Evolutionary conservation across 2,888 invertebrate species (phyloP).

Genomic region (Amphiduros pacificus): DNA sequence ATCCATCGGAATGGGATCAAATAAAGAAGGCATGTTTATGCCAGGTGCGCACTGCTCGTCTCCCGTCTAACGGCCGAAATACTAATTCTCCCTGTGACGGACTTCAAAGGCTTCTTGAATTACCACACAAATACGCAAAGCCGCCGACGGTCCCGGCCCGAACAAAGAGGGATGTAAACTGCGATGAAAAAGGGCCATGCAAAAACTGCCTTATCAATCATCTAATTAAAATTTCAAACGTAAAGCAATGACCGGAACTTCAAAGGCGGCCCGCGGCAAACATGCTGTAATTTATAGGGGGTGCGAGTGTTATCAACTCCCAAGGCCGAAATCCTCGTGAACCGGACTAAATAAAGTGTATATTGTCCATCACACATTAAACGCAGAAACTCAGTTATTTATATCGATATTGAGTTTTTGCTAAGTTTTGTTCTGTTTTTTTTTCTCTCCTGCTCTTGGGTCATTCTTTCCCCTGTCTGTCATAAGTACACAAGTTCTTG

Average conservation of each 20-base stretch:
- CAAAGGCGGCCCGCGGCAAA: conserved; percentile 41
- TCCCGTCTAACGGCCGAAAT: too few relatives aligned
- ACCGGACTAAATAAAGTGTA: too few relatives aligned
- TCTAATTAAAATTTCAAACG: conserved; percentile 9
- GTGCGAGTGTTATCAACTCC: conserved; percentile 37
- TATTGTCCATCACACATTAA: too few relatives aligned
- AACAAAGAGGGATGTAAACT: neutral
- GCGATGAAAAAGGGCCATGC: neutral
- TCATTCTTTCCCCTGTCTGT: too few relatives aligned
- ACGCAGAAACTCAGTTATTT: too few relatives aligned
- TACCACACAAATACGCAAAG: neutral
- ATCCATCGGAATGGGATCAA: too few relatives aligned
- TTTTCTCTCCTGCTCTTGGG: too few relatives aligned
- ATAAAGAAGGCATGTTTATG: too few relatives aligned
- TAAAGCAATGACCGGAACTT: conserved; percentile 35
- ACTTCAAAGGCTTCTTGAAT: conserved; percentile 7
- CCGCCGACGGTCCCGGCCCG: neutral
- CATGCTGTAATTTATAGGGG: conserved; percentile 43
- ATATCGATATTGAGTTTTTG: too few relatives aligned
- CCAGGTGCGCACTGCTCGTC: too few relatives aligned
- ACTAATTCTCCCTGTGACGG: neutral
- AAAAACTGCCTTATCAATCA: conserved; percentile 4
- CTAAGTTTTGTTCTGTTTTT: too few relatives aligned
- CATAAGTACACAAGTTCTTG: too few relatives aligned
- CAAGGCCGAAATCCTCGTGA: neutral